A percentile compares a stretch with the other conserved stretches of the same genome.
phyloP scores from a whole-genome alignment of 2,888 invertebrate species.

The Eilema caniola region DNA sequence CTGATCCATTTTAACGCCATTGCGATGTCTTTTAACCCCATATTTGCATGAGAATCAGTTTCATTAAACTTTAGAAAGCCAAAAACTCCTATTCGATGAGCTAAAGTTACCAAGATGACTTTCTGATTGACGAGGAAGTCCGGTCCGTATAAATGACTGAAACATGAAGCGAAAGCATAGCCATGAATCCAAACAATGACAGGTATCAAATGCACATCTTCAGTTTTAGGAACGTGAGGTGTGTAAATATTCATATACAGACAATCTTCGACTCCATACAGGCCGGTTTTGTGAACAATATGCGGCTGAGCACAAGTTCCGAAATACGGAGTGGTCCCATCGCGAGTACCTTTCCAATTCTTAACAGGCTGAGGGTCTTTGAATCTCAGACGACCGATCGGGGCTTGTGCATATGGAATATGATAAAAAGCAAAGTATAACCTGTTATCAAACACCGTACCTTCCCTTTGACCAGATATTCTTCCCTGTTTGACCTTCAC shows the following conservation, averaged over 20 bases:
- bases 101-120: constrained; percentile 69
- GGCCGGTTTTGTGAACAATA: constrained; percentile 69
- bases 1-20: constrained; percentile 79
- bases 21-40: constrained; percentile 82
- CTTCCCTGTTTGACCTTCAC: constrained; percentile 71
- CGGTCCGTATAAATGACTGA: constrained; percentile 78
- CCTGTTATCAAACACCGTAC: constrained; percentile 65
- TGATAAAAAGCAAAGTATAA: constrained; percentile 75
- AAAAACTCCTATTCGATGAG: constrained; percentile 78
- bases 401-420: constrained; percentile 76
- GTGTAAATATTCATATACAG: constrained; percentile 90
- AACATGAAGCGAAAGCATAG: constrained; percentile 76
- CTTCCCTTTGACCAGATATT: constrained; percentile 62
- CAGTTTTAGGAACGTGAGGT: constrained; percentile 73
- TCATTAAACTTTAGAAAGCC: constrained; percentile 78
- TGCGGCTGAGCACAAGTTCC: constrained; percentile 89
- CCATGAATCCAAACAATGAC: constrained; percentile 82
- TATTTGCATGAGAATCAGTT: constrained; percentile 69
- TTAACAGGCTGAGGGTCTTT: constrained; percentile 68
- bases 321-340: constrained; percentile 82
- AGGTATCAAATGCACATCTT: constrained; percentile 53
- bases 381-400: constrained; percentile 71
- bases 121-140: constrained; percentile 80
- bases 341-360: constrained; percentile 84
- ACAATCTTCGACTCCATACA: constrained; percentile 87